Evolutionary conservation across 2,888 invertebrate genomes (phyloP).

Genomic region (Papilio demoleus): DNA sequence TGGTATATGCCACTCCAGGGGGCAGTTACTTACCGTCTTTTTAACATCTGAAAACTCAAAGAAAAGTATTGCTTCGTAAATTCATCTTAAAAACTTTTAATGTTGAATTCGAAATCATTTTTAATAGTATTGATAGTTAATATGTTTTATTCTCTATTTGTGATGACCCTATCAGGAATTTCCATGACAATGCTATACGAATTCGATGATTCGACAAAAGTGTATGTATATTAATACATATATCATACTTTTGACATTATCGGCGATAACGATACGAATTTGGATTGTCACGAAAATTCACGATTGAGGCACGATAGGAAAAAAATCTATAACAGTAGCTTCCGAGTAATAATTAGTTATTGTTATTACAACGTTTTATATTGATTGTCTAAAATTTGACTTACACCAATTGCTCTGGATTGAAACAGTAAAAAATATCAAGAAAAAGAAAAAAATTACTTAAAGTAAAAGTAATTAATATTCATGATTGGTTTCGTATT

Average conservation of each 20-base stretch:
- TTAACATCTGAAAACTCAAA: constrained; percentile 49
- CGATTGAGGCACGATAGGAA: too few species aligned
- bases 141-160: background rate
- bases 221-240: too few species aligned
- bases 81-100: background rate
- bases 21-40: constrained; percentile 75
- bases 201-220: too few species aligned
- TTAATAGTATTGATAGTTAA: background rate
- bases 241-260: too few species aligned
- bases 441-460: background rate
- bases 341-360: too few species aligned
- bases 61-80: constrained; percentile 37
- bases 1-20: constrained; percentile 76
- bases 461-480: constrained; percentile 23
- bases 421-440: background rate
- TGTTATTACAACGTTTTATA: too few species aligned
- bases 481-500: constrained; percentile 45
- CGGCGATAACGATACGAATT: too few species aligned
- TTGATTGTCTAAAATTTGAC: too few species aligned
- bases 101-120: background rate
- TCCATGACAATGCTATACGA: too few species aligned
- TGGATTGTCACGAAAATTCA: too few species aligned
- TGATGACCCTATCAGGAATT: background rate
- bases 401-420: too few species aligned
- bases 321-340: too few species aligned